phyloP scores from a whole-genome alignment of 2,113 vertebrate species.

The Erpornis zantholeuca region DNA sequence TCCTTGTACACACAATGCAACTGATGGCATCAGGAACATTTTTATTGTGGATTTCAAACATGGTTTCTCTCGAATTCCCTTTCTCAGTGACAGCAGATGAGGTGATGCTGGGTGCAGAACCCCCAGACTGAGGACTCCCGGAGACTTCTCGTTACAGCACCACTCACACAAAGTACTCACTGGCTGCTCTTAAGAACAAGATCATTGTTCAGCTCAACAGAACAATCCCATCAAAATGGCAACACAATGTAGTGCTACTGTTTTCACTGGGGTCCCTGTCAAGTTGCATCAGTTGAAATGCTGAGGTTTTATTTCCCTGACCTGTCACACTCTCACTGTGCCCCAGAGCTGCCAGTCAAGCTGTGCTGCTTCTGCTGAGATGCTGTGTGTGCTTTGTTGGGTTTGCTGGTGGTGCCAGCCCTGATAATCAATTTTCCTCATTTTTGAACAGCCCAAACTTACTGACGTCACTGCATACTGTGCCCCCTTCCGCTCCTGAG shows the following conservation, averaged over 20 bases:
- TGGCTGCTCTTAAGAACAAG: neutral
- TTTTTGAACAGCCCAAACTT: neutral
- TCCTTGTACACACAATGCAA: neutral
- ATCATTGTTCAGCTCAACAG: neutral
- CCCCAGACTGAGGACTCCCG: neutral
- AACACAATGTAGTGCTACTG: neutral
- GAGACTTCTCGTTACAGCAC: neutral
- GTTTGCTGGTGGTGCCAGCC: neutral
- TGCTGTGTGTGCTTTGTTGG: neutral
- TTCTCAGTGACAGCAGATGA: neutral
- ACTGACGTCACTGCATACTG: neutral
- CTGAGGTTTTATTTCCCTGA: neutral
- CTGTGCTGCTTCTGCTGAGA: conserved; percentile 26
- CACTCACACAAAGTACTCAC: neutral
- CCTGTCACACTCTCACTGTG: neutral
- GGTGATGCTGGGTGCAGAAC: neutral
- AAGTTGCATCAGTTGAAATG: neutral
- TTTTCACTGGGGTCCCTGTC: conserved; percentile 11
- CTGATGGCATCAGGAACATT: neutral
- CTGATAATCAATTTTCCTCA: neutral
- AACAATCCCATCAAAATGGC: neutral
- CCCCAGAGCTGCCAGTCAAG: neutral
- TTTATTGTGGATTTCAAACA: neutral
- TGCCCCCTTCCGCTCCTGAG: neutral
- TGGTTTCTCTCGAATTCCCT: neutral